Percentiles rank a stretch among this genome's conserved stretches.
Evolutionary conservation across 1,140 invertebrate species (phyloP).

Genomic region (Zaprionus nigranus): DNA sequence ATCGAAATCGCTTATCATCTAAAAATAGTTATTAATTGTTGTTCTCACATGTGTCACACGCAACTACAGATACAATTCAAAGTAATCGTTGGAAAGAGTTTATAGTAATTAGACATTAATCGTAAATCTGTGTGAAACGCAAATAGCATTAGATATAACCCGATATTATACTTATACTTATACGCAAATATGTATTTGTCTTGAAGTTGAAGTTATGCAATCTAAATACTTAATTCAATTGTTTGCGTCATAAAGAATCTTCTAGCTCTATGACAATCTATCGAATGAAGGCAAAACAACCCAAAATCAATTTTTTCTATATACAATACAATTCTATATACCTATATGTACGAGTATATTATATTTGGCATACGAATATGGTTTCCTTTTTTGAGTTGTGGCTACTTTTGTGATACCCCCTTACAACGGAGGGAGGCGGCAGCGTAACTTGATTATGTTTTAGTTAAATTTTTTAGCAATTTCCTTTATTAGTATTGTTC

Average conservation of each 20-base stretch:
- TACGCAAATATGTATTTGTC: conserved; percentile 33
- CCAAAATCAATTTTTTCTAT: conserved; percentile 44
- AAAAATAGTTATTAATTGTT: background rate
- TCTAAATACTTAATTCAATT: conserved; percentile 32
- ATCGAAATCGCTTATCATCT: background rate
- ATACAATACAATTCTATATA: conserved; percentile 2
- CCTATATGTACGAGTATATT: background rate
- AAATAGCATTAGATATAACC: conserved; percentile 34
- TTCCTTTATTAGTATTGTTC: conserved; percentile 26
- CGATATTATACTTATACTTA: background rate
- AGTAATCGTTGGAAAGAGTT: conserved; percentile 47
- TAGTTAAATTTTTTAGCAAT: conserved; percentile 67
- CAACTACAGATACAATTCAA: background rate
- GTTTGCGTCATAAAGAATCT: conserved; percentile 55
- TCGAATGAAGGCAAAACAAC: conserved; percentile 11
- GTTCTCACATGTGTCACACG: conserved; percentile 6
- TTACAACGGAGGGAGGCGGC: conserved; percentile 39
- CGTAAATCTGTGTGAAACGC: conserved; percentile 39
- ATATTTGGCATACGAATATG: conserved; percentile 8
- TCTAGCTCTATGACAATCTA: conserved; percentile 74
- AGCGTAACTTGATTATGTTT: conserved; percentile 55
- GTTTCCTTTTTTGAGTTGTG: conserved; percentile 54
- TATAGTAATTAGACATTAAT: conserved; percentile 4
- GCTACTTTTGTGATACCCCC: conserved; percentile 76
- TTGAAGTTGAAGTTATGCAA: conserved; percentile 31